Percentiles rank a stretch among this genome's conserved stretches.
These are phyloP conservation scores for Macroglossus sobrinus DNA, from an alignment of 2,113 vertebrate species.

Conservation along the genomic window DNA sequence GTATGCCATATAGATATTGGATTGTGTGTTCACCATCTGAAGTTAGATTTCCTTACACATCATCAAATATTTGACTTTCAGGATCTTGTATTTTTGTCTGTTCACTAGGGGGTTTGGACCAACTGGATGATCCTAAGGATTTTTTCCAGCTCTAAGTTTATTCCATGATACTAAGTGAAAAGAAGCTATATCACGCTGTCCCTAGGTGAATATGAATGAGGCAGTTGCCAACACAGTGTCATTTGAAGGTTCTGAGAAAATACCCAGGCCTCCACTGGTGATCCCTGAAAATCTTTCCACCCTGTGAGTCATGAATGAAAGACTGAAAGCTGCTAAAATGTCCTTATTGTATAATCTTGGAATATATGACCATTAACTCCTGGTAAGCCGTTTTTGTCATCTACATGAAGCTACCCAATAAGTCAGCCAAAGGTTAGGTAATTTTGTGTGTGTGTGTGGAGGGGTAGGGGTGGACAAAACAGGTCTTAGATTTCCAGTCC, in stretches of 20 bases:
- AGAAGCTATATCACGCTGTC: neutral
- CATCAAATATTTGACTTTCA: too few species aligned
- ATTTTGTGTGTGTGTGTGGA: neutral
- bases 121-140: neutral
- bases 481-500: neutral
- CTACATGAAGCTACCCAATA: neutral
- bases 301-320: neutral
- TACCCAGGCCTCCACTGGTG: neutral
- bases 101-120: neutral
- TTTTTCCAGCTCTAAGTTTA: neutral
- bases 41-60: too few species aligned
- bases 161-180: neutral
- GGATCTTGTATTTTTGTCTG: neutral
- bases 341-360: neutral
- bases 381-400: neutral
- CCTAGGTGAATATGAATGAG: neutral
- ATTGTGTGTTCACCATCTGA: too few species aligned
- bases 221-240: neutral
- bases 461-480: neutral
- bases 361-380: neutral
- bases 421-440: neutral
- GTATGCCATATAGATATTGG: too few species aligned
- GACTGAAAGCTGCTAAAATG: neutral
- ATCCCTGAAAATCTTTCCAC: slow-evolving; percentile 8
- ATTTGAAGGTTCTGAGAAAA: neutral